Base-by-base conservation (phyloP, 2,797 vertebrate species). In the Halcyon chelicuti region DNA sequence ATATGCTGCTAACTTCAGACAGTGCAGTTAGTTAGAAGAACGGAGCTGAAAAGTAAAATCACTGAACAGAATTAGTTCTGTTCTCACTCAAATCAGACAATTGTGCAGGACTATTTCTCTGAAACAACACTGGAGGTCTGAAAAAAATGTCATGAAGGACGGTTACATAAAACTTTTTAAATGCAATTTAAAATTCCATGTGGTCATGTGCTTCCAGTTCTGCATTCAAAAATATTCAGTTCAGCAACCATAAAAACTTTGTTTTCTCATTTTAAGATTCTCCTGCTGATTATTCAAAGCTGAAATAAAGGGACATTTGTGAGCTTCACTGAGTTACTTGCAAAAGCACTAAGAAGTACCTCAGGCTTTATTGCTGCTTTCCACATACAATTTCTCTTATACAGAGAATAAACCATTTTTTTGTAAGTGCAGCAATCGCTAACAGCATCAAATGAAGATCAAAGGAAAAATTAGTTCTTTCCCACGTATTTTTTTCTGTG, bases 261-360 rank as follows among this genome's bases (percentile, higher is more conserved):
- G 2, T 46, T 74, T 88, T 81, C 42, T 80, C 49, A 35, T 74
- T 57, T 91, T 80, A 68, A 80, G 68, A 47, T 57, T 71, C 23
- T 89, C 33, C 54, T 83, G 49, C 35, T 90, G 71, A 33, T 68
- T 94, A 75, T 95, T 84, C 66, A 95, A 46, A 91, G 78, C 61
- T 80, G 51, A 68, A 79, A 39, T 37, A 85, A 85, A 95, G 35
- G 46, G 31, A 22, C 25, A 19, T 72, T 72, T 78, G 44, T 55
- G 23, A 92, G 26, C n/a, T 77, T 8, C 2, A 58, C 29, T 55
- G 72, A 90, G 16, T 47, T 61, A 29, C 62, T 87, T 85, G 60
- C 0, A 9, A 82, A 74, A 91, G 42, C 58, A 62, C 58, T 78
- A 28, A 78, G 66, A 63, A 95, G 10, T 7, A 93, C 76, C 47